Percentiles rank a stretch among this genome's conserved stretches.
Conservation (phyloP, 2,113 vertebrate species). For the Dolichotis patagonum region DNA sequence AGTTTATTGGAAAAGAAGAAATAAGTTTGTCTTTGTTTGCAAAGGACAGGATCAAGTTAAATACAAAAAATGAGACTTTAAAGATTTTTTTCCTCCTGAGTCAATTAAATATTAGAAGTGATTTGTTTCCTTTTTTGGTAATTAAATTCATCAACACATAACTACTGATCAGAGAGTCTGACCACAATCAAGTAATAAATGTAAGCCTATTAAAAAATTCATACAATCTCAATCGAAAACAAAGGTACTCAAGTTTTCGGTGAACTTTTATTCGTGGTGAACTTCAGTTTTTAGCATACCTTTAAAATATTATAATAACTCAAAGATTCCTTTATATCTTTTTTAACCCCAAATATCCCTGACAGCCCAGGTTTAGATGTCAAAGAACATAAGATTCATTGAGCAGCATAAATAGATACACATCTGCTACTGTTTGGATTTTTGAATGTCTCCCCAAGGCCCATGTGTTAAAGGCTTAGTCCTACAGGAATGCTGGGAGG, state of each 20-base stretch:
- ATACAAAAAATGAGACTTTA: not conserved
- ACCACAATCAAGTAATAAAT: slow-evolving; percentile 27
- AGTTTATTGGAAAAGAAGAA: not conserved
- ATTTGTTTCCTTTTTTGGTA: not conserved
- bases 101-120: not conserved
- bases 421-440: not conserved
- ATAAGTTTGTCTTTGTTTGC: not conserved
- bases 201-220: not conserved
- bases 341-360: not conserved
- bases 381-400: not conserved
- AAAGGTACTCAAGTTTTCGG: not conserved
- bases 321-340: slow-evolving; percentile 4
- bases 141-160: not conserved
- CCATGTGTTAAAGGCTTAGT: not conserved
- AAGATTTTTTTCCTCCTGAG: not conserved
- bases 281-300: not conserved
- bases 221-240: not conserved
- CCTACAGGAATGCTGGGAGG: not conserved
- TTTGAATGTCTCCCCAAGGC: not conserved
- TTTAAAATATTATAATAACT: slow-evolving; percentile 26
- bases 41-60: not conserved
- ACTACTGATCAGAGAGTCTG: slow-evolving; percentile 6
- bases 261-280: not conserved
- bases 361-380: not conserved
- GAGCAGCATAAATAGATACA: not conserved